Evolutionary conservation across 2,113 vertebrate species (phyloP), one percentile per base, ranked within the genome.

Genomic region (Octodon degus): DNA sequence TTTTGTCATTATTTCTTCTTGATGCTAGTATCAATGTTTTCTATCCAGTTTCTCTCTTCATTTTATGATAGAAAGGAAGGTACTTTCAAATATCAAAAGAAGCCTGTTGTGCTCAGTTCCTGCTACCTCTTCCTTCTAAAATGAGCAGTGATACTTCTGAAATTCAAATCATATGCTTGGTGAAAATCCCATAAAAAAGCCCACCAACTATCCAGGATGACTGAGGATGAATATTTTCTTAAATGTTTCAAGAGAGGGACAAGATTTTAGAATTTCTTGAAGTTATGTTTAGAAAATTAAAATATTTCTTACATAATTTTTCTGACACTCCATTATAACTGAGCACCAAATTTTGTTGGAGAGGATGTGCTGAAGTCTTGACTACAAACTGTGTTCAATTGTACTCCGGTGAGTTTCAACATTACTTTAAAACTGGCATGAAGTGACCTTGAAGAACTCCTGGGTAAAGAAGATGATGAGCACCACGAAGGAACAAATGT

Each of bases 401-500:
- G 24, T 14, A n/a, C 32, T 83, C 9, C 4, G 30, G 8, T 55
- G 34, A 84, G 19, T 81, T 70, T 27, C 0, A 77, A 17, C 3
- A 32, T 2, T 32, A 22, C n/a, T 58, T 55, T 20, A 58, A 24
- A 77, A 22, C 72, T 62, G 9, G 1, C 5, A 19, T 65, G 7
- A 76, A 25, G 3, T 86, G 37, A 80, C 0, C 6, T 50, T 6
- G 20, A 82, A 50, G 53, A 80, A 25, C 30, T 60, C 16, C 62
- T 1, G 50, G 32, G 32, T 11, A 25, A 25, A 76, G 14, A 68
- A 5, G 55, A 89, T 9, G 7, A 17, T 27, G 47, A 63, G 6
- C 0, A 0, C 43, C 7, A 2, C 7, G 10, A 32, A 50, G 11
- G 9, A 82, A 34, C 25, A 1, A 16, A 2, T 58, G 27, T 63